These are phyloP conservation scores for Chaetophractus vellerosus DNA, from an alignment of 2,797 vertebrate genomes.

Conservation along the genomic window DNA sequence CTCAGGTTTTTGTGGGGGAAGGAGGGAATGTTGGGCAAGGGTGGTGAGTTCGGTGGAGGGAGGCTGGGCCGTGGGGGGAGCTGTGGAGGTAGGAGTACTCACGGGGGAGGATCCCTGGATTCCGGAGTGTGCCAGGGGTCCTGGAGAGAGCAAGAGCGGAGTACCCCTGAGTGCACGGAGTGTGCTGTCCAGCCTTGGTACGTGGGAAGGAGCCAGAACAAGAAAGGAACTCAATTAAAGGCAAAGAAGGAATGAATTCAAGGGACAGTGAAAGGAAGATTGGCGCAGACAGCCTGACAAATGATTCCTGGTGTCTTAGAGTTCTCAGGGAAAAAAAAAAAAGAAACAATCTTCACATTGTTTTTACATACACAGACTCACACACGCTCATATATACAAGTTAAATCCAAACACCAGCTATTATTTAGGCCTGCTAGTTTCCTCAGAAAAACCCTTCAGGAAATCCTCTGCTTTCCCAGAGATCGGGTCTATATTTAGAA, in stretches of 20 bases:
- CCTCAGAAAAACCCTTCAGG: slow-evolving; percentile 77
- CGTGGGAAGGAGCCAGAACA: neutral
- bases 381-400: neutral
- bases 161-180: neutral
- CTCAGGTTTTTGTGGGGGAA: neutral
- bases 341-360: slow-evolving; percentile 28
- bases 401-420: slow-evolving; percentile 56
- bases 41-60: neutral
- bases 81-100: too few relatives aligned
- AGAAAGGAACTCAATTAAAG: neutral
- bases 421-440: slow-evolving; percentile 68
- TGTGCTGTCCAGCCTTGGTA: neutral
- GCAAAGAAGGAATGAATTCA: slow-evolving; percentile 43
- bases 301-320: neutral
- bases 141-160: neutral
- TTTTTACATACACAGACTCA: neutral
- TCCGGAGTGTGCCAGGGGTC: fast-evolving
- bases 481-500: slow-evolving; percentile 76
- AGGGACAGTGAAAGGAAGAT: slow-evolving; percentile 17
- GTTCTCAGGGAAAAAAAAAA: neutral
- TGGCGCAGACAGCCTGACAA: neutral
- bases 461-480: slow-evolving; percentile 66
- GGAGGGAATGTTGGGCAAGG: neutral
- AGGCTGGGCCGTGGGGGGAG: neutral
- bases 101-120: fast-evolving